Percentiles rank a stretch among this genome's conserved stretches.
These are phyloP conservation scores for Ceraclea dissimilis DNA, from an alignment of 2,888 invertebrate genomes.

Conservation along the genomic window DNA sequence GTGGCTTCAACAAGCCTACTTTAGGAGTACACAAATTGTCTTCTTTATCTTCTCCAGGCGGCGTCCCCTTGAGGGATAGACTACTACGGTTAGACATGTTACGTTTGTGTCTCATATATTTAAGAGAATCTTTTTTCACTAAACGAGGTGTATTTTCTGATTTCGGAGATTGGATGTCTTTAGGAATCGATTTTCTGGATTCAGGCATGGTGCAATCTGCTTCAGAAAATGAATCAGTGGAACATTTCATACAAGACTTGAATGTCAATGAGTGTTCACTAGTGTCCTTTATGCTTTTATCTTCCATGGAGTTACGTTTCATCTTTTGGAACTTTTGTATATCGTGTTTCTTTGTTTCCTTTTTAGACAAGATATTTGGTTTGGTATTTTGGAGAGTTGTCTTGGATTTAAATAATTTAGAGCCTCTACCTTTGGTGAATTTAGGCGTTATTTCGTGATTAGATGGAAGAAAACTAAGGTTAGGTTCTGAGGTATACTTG, in stretches of 20 bases:
- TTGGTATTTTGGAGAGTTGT: constrained; percentile 36
- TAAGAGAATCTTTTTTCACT: constrained; percentile 32
- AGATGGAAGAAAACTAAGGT: constrained; percentile 38
- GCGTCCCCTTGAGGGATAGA: constrained; percentile 5
- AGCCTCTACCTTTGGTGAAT: constrained; percentile 37
- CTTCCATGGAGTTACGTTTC: constrained; percentile 27
- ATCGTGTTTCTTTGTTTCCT: constrained; percentile 30
- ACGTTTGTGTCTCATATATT: constrained; percentile 27
- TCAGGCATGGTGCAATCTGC: constrained; percentile 4
- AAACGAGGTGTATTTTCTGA: constrained; percentile 21
- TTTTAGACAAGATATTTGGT: constrained; percentile 38
- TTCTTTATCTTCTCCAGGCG: background rate
- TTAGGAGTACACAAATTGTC: constrained; percentile 9
- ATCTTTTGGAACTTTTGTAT: constrained; percentile 33
- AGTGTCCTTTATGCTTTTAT: constrained; percentile 9
- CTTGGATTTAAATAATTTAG: constrained; percentile 40
- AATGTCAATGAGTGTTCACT: constrained; percentile 16
- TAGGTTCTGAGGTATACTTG: constrained; percentile 46
- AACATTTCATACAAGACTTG: constrained; percentile 42
- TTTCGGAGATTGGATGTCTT: constrained; percentile 5
- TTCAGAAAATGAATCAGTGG: constrained; percentile 31
- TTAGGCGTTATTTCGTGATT: constrained; percentile 36
- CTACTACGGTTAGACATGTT: constrained; percentile 5
- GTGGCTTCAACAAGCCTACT: constrained; percentile 31
- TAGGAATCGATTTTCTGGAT: background rate